A percentile compares a stretch with the other conserved stretches of the same genome.
phyloP scores from a whole-genome alignment of 2,888 invertebrate species.

The Pammene aurita region DNA sequence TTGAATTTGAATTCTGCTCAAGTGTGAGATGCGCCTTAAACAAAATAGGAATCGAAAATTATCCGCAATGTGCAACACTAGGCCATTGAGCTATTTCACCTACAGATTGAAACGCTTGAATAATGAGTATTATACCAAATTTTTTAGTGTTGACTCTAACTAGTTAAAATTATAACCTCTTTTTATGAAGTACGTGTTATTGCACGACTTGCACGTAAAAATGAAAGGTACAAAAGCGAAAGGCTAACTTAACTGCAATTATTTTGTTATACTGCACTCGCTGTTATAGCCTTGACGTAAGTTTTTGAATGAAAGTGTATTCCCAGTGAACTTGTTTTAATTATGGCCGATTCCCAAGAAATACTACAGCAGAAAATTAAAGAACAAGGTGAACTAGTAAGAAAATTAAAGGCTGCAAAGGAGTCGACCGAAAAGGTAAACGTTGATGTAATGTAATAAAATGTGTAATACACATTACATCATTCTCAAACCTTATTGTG shows the following conservation, averaged over 20 bases:
- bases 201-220: slow-evolving; percentile 42
- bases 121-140: neutral
- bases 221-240: slow-evolving; percentile 65
- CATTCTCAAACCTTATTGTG: slow-evolving; percentile 9
- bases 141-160: slow-evolving; percentile 5
- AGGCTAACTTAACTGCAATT: slow-evolving; percentile 56
- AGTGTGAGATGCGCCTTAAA: too few species aligned
- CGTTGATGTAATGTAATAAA: slow-evolving; percentile 39
- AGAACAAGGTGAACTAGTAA: slow-evolving; percentile 90
- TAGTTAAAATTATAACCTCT: slow-evolving; percentile 36
- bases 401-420: slow-evolving; percentile 91
- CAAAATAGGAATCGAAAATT: too few species aligned
- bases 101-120: slow-evolving; percentile 15
- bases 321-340: slow-evolving; percentile 41
- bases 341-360: slow-evolving; percentile 72
- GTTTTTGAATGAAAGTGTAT: slow-evolving; percentile 46
- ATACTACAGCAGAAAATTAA: slow-evolving; percentile 70
- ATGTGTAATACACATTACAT: slow-evolving; percentile 9
- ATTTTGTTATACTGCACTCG: slow-evolving; percentile 58
- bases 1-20: too few species aligned
- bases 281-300: slow-evolving; percentile 56
- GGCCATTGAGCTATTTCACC: slow-evolving; percentile 3
- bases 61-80: too few species aligned
- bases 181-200: slow-evolving; percentile 26
- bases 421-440: slow-evolving; percentile 89